Conservation (phyloP, 2,113 vertebrate genomes). For the Progne subis region DNA sequence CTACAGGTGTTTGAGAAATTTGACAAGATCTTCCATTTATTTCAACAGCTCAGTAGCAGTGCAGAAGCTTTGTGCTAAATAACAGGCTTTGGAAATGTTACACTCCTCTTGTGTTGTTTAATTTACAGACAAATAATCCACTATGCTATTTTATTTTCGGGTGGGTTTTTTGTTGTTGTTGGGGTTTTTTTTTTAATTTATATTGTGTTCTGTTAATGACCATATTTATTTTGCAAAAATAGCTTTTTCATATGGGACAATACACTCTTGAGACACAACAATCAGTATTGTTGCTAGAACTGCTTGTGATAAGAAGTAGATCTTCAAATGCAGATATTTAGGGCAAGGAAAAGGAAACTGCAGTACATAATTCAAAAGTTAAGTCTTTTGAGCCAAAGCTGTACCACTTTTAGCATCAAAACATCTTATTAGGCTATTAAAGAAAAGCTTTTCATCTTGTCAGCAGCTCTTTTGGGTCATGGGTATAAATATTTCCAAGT, state of each 20-base stretch:
- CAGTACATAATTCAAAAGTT: not conserved
- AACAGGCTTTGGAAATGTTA: not conserved
- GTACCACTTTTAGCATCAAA: slow-evolving; percentile 23
- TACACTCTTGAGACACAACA: not conserved
- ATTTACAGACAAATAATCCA: not conserved
- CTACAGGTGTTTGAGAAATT: not conserved
- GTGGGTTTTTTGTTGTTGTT: not conserved
- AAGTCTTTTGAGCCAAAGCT: not conserved
- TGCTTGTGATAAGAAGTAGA: not conserved
- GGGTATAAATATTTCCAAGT: not conserved
- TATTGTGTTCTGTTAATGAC: not conserved
- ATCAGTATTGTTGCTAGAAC: not conserved
- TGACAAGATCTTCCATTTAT: not conserved
- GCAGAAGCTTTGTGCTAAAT: not conserved
- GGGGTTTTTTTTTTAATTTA: not conserved
- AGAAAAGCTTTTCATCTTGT: not conserved
- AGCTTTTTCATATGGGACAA: not conserved
- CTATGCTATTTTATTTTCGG: not conserved
- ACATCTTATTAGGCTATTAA: not conserved
- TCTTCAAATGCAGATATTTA: not conserved
- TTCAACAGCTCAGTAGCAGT: not conserved
- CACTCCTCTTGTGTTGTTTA: not conserved
- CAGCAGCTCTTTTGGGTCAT: not conserved
- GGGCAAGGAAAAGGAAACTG: not conserved
- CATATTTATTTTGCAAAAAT: not conserved